Conservation (phyloP, 2,797 vertebrate genomes). For the Peromyscus eremicus region DNA sequence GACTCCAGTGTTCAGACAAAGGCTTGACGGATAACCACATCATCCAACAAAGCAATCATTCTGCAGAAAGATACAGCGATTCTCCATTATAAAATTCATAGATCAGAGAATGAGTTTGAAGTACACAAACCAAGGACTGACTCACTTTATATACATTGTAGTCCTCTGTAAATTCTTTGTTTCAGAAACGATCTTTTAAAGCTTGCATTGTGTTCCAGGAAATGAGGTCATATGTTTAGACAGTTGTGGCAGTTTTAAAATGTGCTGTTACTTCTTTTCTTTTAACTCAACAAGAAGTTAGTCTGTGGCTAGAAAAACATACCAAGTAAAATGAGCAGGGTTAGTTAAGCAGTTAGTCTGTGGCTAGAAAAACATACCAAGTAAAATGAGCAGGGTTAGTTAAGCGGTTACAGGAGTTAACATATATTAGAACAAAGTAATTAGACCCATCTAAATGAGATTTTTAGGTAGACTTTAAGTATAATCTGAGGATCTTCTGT, state of each 20-base stretch:
- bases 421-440: neutral
- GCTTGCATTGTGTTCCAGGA: constrained; percentile 14
- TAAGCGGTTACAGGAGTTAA: neutral
- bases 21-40: neutral
- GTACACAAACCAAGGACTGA: neutral
- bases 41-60: neutral
- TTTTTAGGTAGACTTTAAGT: neutral
- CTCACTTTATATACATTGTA: neutral
- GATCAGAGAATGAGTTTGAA: neutral
- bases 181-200: constrained; percentile 9
- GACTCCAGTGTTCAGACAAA: neutral
- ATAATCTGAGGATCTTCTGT: neutral
- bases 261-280: neutral
- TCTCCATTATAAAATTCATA: constrained; percentile 12
- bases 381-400: neutral
- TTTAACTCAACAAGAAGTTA: too few relatives aligned
- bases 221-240: neutral
- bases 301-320: neutral
- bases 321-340: neutral
- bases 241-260: neutral
- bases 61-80: neutral
- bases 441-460: neutral
- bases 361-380: neutral
- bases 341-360: neutral
- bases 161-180: neutral